Evolutionary conservation across 2,113 vertebrate species (phyloP), one percentile per base, ranked within the genome.

Genomic region (Notarius lentiginosus): DNA sequence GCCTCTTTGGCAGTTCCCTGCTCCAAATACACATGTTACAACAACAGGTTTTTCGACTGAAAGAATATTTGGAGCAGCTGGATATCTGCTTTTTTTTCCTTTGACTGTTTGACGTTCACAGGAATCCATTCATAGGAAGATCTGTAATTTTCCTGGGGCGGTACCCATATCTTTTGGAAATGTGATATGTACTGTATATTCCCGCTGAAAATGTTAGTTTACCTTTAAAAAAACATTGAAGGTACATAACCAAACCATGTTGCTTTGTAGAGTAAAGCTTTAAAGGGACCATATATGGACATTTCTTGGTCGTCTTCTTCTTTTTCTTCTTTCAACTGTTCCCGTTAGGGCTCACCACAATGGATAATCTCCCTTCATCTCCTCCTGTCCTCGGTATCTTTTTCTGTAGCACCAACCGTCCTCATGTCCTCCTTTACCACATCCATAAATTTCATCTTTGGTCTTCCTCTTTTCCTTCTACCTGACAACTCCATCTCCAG

Each of bases 81-180:
- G 17, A 86, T 86, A 75, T 53, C n/a, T 4, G 55, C 63, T 70
- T 89, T 83, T 63, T 63, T 56, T 84, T 73, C 76, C 49, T 86
- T 77, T 24, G 30, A 68, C 82, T 68, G 66, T 84, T 73, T 89
- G 80, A 86, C 70, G 41, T 58, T 85, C 14, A 73, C 30, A 49
- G 84, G 20, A 83, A 65, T 83, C 1, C 49, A 51, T 73, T 63
- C 55, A 34, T 55, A 55, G 12, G 7, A 17, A 79, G 51, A 55
- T 77, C 53, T 77, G 12, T 72, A n/a, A 12, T 14, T 77, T 76
- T 77, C 49, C 24, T 55, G 49, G 7, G 47, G 49, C 17, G 22
- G 5, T 77, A 15, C 24, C 5, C 11, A 15, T 79, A 27, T 56
- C 47, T 56, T 79, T 79, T 55, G 9, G 55, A 56, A 12, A 49